Evolutionary conservation across 2,888 invertebrate species (phyloP).

Genomic region (Zaprionus lineosus): DNA sequence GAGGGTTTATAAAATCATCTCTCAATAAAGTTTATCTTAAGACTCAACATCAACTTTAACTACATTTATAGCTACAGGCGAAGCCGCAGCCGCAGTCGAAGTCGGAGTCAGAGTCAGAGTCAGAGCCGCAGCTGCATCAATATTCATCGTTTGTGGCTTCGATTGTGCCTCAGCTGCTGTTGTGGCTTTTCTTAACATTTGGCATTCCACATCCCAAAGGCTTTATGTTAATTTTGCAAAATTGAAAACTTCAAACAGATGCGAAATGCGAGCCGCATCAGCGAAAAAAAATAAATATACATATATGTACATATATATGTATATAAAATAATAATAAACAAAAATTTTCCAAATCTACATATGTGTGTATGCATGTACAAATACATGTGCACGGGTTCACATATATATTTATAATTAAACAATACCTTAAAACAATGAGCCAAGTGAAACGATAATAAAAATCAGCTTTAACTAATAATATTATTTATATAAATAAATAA

Average conservation of each 20-base stretch:
- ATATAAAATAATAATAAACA: too few species aligned
- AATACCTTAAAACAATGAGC: slow-evolving; percentile 70
- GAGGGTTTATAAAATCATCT: slow-evolving; percentile 23
- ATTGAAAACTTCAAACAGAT: slow-evolving; percentile 45
- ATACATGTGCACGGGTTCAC: too few species aligned
- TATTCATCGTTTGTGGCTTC: slow-evolving; percentile 28
- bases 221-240: slow-evolving; percentile 61
- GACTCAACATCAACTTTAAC: neutral
- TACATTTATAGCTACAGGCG: slow-evolving; percentile 3
- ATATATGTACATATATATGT: neutral
- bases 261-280: slow-evolving; percentile 49
- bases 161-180: slow-evolving; percentile 7
- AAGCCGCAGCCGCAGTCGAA: too few species aligned
- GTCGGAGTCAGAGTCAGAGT: too few species aligned
- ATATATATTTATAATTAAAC: slow-evolving; percentile 26
- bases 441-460: slow-evolving; percentile 54
- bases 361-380: too few species aligned
- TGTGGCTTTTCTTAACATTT: too few species aligned
- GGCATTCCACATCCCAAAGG: slow-evolving; percentile 34
- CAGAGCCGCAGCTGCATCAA: slow-evolving; percentile 44
- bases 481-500: slow-evolving; percentile 27
- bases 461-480: slow-evolving; percentile 51
- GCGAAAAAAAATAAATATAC: slow-evolving; percentile 28
- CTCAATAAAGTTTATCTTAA: slow-evolving; percentile 42
- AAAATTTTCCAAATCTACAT: too few species aligned